Base-by-base conservation (phyloP, 2,888 invertebrate genomes). In the Plemyria rubiginata region DNA sequence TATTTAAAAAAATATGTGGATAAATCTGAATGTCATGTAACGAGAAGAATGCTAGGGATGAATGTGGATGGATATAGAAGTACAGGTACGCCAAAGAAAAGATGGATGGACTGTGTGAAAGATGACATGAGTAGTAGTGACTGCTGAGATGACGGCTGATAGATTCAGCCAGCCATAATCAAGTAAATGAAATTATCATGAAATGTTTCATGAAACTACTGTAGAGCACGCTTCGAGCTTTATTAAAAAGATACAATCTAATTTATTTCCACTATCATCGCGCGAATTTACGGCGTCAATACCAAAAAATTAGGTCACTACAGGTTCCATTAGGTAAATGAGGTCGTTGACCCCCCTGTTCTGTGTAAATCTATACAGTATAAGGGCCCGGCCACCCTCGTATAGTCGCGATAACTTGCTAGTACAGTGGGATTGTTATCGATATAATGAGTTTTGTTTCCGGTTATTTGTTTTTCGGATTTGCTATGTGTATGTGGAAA, bases 341-440 rank as follows among this genome's bases (percentile, higher is more conserved):
- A 59, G 70, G 66, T 66, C 70, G 54, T 54, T 65, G 70, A 66
- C 70, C 72, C 62, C 56, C 69, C 67, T 56, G 56, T 53, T 11
- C 45, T 54, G 32, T 54, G 28, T 48, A 53, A 48, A 28, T 52
- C 52, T 66, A 66, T 41, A 59, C 67, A 38, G 1, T 38, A 60
- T 66, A 62, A 60, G 54, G 66, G 66, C 60, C 62, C 41, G 54
- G 51, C 59, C 55, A 61, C 54, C 56, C 62, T 66, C 69, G 49
- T 41, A 61, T 67, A 67, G 61, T 53, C 61, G 62, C 62, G 64
- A 70, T 71, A 71, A 71, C 68, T 71, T 70, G 71, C 68, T 66
- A 54, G 57, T 65, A 51, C 54, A 28, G 11, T 9, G 43, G 32
- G 64, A 67, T 61, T 56, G 65, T 66, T 70, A 68, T 68, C 66